These are phyloP conservation scores for Dryoscopus gambensis DNA, from an alignment of 2,113 vertebrate genomes.

Conservation along the genomic window DNA sequence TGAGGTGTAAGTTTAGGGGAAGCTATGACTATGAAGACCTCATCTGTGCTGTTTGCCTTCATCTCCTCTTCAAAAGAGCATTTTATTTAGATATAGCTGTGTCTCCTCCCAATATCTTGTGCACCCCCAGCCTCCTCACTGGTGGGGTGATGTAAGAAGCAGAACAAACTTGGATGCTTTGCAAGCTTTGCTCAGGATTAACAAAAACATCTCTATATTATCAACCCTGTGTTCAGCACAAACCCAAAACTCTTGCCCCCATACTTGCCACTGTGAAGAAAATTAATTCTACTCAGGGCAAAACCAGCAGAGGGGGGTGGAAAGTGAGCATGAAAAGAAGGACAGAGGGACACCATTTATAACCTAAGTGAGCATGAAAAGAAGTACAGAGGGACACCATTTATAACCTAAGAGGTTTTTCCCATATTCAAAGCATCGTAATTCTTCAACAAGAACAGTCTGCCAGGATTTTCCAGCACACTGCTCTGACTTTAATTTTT, in stretches of 20 bases:
- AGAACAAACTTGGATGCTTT: background rate
- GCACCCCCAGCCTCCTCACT: background rate
- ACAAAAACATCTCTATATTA: background rate
- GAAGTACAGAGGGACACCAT: background rate
- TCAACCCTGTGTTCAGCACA: background rate
- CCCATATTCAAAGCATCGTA: background rate
- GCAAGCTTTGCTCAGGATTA: background rate
- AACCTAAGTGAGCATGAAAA: background rate
- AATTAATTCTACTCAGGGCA: background rate
- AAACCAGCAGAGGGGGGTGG: accelerated
- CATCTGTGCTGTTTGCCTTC: background rate
- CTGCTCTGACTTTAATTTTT: background rate
- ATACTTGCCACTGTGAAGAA: background rate
- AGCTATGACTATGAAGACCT: background rate
- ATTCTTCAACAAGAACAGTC: background rate
- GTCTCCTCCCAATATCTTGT: background rate
- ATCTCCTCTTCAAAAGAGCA: accelerated
- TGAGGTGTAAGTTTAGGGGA: background rate
- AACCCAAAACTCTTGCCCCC: background rate
- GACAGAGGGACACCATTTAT: background rate
- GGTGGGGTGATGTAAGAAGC: background rate
- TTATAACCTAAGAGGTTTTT: background rate
- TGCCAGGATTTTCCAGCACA: background rate
- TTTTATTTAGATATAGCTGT: background rate
- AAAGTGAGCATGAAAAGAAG: background rate